A percentile compares a stretch with the other conserved stretches of the same genome.
Evolutionary conservation across 2,113 vertebrate genomes (phyloP).

Genomic region (Irena cyanogastra): DNA sequence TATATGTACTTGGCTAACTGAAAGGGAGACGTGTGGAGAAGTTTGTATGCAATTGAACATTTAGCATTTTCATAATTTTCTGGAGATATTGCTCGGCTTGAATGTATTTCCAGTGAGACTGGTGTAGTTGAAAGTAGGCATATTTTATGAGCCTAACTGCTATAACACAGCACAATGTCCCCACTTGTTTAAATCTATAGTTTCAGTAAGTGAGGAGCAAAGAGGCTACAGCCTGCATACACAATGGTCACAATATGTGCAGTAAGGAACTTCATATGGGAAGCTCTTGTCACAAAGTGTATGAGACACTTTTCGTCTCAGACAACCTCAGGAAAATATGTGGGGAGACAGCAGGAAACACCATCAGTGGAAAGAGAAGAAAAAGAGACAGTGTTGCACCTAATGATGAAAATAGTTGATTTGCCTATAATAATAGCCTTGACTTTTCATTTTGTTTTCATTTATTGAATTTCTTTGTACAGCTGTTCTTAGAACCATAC

Average conservation of each 20-base stretch:
- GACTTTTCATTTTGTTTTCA: background rate
- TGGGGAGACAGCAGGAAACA: background rate
- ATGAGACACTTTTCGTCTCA: background rate
- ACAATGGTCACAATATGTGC: background rate
- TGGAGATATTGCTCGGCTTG: background rate
- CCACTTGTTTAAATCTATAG: background rate
- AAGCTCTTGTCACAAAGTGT: background rate
- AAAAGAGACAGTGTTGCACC: background rate
- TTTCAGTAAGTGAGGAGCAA: background rate
- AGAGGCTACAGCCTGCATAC: background rate
- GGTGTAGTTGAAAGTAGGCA: background rate
- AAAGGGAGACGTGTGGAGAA: background rate
- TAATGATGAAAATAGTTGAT: background rate
- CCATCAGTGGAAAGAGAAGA: background rate
- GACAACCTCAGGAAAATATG: background rate
- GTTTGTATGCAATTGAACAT: background rate
- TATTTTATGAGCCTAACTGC: background rate
- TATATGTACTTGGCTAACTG: background rate
- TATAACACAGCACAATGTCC: background rate
- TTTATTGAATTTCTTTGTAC: background rate
- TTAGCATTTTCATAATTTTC: background rate
- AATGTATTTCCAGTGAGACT: background rate
- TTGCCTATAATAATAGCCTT: background rate
- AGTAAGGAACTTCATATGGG: background rate
- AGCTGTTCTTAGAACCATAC: background rate